These are phyloP conservation scores for Scytalopus superciliaris DNA, from an alignment of 2,113 vertebrate genomes.

Conservation along the genomic window DNA sequence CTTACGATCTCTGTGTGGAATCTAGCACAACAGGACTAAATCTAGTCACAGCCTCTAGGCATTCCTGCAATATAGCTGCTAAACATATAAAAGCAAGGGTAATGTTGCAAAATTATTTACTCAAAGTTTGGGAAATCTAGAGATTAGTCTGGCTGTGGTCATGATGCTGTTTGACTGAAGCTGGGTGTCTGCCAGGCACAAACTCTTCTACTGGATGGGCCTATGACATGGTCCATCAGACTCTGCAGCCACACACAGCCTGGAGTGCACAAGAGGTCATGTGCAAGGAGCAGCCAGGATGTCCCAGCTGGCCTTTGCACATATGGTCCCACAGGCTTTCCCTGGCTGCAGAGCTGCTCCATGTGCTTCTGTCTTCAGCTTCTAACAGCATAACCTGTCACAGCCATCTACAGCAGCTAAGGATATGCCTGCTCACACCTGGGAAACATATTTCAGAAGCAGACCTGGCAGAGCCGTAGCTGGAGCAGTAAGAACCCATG, in stretches of 20 bases:
- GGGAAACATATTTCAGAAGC: neutral
- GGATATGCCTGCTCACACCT: neutral
- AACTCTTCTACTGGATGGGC: rapidly evolving
- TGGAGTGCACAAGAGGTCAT: neutral
- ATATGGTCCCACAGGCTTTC: neutral
- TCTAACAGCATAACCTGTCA: neutral
- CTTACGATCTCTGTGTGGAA: neutral
- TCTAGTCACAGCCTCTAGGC: constrained; percentile 3
- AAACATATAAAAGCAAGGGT: neutral
- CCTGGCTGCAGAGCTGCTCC: neutral
- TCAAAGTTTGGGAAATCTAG: neutral
- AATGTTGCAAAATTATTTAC: neutral
- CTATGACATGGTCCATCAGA: rapidly evolving
- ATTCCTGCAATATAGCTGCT: neutral
- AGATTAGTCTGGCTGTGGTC: neutral
- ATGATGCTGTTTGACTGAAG: neutral
- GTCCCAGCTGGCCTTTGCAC: neutral
- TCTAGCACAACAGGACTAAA: constrained; percentile 30
- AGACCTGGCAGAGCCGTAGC: neutral
- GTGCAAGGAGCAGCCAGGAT: neutral
- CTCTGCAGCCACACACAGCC: neutral
- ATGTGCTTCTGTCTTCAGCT: neutral
- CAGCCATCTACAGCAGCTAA: neutral
- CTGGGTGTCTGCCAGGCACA: rapidly evolving
- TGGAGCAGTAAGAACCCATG: neutral